A percentile compares a stretch with the other conserved stretches of the same genome.
Evolutionary conservation across 1,140 invertebrate genomes (phyloP).

Genomic region (Drosophila guanche): DNA sequence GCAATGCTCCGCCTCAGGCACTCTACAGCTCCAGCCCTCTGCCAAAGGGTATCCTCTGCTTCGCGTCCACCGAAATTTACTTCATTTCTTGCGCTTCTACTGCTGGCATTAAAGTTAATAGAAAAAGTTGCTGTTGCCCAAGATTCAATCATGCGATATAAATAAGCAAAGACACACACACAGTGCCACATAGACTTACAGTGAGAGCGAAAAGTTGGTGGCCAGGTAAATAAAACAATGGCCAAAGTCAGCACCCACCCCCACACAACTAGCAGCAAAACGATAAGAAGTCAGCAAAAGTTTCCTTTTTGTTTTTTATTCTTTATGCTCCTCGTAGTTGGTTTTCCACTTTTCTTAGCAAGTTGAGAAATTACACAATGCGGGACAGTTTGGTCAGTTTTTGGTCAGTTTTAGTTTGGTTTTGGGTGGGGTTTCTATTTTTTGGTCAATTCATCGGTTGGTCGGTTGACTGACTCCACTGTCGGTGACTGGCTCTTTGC

Average conservation of each 20-base stretch:
- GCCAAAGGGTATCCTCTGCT: too few relatives aligned
- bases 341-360: conserved; percentile 34
- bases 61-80: too few relatives aligned
- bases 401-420: neutral
- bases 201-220: conserved; percentile 30
- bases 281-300: conserved; percentile 77
- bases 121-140: conserved; percentile 81
- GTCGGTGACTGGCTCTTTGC: too few relatives aligned
- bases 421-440: neutral
- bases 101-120: conserved; percentile 80
- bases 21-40: too few relatives aligned
- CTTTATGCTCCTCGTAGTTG: conserved; percentile 21
- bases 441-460: too few relatives aligned
- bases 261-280: conserved; percentile 53
- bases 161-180: conserved; percentile 62
- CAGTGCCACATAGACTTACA: neutral
- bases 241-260: conserved; percentile 53
- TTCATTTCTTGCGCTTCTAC: conserved; percentile 17
- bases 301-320: conserved; percentile 36
- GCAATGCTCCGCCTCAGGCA: too few relatives aligned
- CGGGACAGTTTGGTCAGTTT: conserved; percentile 70
- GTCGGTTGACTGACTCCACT: too few relatives aligned
- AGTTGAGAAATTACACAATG: conserved; percentile 81
- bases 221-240: conserved; percentile 80
- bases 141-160: conserved; percentile 82